Conservation (phyloP, 2,113 vertebrate species). For the Elanoides forficatus region DNA sequence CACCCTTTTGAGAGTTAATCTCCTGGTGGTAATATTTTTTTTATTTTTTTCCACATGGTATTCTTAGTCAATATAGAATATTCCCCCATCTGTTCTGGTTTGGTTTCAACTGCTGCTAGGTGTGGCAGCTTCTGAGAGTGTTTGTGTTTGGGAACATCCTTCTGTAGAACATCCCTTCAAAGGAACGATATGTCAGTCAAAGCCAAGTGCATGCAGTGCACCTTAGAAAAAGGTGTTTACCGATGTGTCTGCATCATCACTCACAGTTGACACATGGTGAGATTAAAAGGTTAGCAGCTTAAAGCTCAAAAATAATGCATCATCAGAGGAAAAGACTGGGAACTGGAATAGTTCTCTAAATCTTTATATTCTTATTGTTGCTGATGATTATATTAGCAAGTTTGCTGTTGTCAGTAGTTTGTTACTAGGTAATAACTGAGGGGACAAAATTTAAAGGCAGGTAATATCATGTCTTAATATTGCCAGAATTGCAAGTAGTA, state of each 20-base stretch:
- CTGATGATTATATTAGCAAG: background rate
- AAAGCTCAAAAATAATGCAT: background rate
- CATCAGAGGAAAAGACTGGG: background rate
- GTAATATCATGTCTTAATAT: background rate
- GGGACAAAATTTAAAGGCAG: background rate
- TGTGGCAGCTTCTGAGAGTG: background rate
- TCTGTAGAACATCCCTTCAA: background rate
- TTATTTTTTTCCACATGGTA: background rate
- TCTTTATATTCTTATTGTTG: background rate
- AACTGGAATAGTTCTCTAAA: background rate
- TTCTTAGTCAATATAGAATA: background rate
- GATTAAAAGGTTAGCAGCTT: conserved; percentile 8
- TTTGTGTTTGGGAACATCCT: background rate
- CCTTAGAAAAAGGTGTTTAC: background rate
- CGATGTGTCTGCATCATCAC: background rate
- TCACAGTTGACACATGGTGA: background rate
- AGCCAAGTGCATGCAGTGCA: background rate
- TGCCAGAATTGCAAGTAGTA: background rate
- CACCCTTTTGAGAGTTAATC: background rate
- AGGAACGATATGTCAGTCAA: background rate
- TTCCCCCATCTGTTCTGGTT: background rate
- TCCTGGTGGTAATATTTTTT: background rate
- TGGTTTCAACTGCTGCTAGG: background rate
- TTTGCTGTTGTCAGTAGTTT: background rate
- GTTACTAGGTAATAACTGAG: background rate